Conservation (phyloP, 2,113 vertebrate genomes). For the Triplophysa tibetana region DNA sequence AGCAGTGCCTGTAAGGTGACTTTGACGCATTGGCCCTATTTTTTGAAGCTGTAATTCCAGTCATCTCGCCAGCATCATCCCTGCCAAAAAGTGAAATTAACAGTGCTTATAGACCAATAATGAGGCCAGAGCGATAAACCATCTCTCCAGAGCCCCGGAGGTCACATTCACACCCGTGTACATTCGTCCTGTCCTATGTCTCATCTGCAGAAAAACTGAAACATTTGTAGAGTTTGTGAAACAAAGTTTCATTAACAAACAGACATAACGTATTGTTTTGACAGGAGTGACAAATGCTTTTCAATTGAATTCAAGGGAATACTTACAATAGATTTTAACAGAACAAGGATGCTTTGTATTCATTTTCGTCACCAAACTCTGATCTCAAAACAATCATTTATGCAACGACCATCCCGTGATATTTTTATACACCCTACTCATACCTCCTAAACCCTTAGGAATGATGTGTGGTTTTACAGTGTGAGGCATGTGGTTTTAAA, state of each 20-base stretch:
- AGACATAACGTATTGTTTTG: too few species aligned
- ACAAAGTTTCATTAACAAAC: too few species aligned
- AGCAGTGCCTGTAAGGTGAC: constrained; percentile 41
- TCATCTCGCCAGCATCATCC: neutral
- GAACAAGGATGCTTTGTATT: constrained; percentile 15
- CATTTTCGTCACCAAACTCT: neutral
- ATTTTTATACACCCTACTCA: neutral
- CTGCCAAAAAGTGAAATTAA: constrained; percentile 39
- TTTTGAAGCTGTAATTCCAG: constrained; percentile 19
- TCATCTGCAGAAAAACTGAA: neutral
- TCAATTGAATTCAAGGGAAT: neutral
- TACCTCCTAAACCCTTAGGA: neutral
- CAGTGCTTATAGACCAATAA: constrained; percentile 36
- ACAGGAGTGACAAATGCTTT: neutral
- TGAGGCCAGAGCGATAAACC: constrained; percentile 27
- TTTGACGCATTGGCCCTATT: constrained; percentile 24
- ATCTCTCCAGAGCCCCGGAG: neutral
- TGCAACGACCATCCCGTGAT: constrained; percentile 20
- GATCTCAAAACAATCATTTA: neutral
- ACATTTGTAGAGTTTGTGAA: neutral
- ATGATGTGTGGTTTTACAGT: neutral
- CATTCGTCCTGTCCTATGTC: neutral
- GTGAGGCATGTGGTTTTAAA: constrained; percentile 24
- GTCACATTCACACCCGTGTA: constrained; percentile 6
- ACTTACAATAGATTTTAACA: neutral